Evolutionary conservation across 2,113 vertebrate species (phyloP).

Genomic region (Sapajus apella): DNA sequence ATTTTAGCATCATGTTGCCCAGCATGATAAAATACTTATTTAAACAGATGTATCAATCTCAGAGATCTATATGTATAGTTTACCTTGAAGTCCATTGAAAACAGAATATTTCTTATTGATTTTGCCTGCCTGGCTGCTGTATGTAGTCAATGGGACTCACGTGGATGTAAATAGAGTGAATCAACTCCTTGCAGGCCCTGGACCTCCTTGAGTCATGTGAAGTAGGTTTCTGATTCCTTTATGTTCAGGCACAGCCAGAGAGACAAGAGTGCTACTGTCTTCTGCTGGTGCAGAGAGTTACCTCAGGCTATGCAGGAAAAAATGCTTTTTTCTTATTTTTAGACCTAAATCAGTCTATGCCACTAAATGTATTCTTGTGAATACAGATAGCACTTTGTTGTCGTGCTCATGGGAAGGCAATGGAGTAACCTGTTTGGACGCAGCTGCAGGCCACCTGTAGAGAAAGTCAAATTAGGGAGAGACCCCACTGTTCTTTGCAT

Average conservation of each 20-base stretch:
- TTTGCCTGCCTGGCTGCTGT: constrained; percentile 76
- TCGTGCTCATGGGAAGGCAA: constrained; percentile 84
- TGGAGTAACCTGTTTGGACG: constrained; percentile 92
- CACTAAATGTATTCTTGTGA: constrained; percentile 89
- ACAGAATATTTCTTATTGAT: constrained; percentile 87
- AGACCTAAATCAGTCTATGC: constrained; percentile 89
- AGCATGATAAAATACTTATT: constrained; percentile 66
- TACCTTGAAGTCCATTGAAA: constrained; percentile 79
- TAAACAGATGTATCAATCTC: constrained; percentile 56
- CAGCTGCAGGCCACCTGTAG: constrained; percentile 98
- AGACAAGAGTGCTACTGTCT: constrained; percentile 97
- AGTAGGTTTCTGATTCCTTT: constrained; percentile 92
- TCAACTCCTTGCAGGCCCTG: constrained; percentile 88
- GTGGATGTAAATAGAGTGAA: constrained; percentile 89
- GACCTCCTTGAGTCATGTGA: constrained; percentile 92
- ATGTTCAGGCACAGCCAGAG: constrained; percentile 87
- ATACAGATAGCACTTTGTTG: constrained; percentile 89
- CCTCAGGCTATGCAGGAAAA: constrained; percentile 92
- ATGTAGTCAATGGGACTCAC: constrained; percentile 76
- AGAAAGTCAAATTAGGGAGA: constrained; percentile 96
- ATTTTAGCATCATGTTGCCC: constrained; percentile 26
- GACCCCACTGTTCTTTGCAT: constrained; percentile 92
- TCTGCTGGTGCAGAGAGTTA: constrained; percentile 86
- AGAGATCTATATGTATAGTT: not conserved
- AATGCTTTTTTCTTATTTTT: constrained; percentile 91